These are phyloP conservation scores for Sorex fumeus DNA, from an alignment of 2,113 vertebrate genomes.

Conservation along the genomic window DNA sequence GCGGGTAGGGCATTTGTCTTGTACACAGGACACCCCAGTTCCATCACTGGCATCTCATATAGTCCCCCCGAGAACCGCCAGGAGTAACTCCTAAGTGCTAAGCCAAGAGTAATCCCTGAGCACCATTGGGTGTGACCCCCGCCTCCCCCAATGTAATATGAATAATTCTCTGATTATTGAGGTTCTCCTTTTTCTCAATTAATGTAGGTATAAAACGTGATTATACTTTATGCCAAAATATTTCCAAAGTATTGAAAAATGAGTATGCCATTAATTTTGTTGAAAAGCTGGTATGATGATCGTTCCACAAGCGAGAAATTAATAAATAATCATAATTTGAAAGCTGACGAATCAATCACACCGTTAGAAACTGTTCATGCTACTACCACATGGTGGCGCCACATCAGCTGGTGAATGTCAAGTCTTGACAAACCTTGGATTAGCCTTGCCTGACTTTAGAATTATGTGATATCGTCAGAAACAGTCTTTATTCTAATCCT, in stretches of 20 bases:
- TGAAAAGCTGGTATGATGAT: constrained; percentile 1
- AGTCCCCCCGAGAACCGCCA: too few species aligned
- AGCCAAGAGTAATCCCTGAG: too few species aligned
- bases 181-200: too few species aligned
- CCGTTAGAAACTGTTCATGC: constrained; percentile 39
- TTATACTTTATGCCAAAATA: background rate
- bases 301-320: constrained; percentile 29
- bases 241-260: background rate
- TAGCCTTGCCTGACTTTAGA: background rate
- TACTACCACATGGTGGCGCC: constrained; percentile 82
- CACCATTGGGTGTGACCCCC: background rate
- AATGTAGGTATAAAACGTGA: background rate
- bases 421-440: constrained; percentile 42
- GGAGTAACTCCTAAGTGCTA: too few species aligned
- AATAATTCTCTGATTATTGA: background rate
- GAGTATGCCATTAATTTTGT: background rate
- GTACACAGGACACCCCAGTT: too few species aligned
- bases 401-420: constrained; percentile 65
- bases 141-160: background rate
- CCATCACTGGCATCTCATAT: too few species aligned
- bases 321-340: background rate
- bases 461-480: background rate
- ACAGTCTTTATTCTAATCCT: background rate
- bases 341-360: background rate
- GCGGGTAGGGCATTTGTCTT: too few species aligned